Evolutionary conservation across 2,113 vertebrate genomes (phyloP), one percentile per base, ranked within the genome.

Genomic region (Brachirus orientalis): DNA sequence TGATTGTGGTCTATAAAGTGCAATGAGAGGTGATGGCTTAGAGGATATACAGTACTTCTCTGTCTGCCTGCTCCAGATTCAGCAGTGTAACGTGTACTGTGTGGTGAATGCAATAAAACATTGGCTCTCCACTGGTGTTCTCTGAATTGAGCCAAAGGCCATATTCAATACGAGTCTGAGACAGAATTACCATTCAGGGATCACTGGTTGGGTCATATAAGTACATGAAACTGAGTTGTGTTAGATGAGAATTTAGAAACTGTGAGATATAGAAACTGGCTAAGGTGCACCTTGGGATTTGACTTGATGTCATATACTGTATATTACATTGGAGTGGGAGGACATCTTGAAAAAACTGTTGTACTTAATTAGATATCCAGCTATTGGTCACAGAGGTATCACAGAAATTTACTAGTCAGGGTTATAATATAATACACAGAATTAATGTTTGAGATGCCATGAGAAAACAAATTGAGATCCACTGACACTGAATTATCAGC

Each of bases 161-260:
- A 83, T 82, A 80, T 86, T 80, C 79, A 83, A 51, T 82, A 75
- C 10, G 9, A 58, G 72, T 77, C 75, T 79, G 69, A 60, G 66
- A 69, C 72, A 76, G 81, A 87, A 87, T 83, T 78, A 85, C 81
- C 79, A 80, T 82, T 82, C 56, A 74, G 86, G 85, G 83, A 79
- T 82, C 82, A 67, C 57, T 77, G 64, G 52, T 47, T 13, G 14
- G 80, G 83, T 79, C 77, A 77, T 67, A 71, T 59, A 60, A 85
- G 69, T 79, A 74, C 73, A 79, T 8, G 58, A 83, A 77, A 58
- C 60, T 71, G 44, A 36, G 36, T 81, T 81, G 62, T 72, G 62
- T 74, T 75, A 35, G 65, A 84, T 79, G 63, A 79, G 80, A 77
- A 83, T 76, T 84, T 72, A 79, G 83, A 55, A 84, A 84, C 55